Base-by-base conservation (phyloP, 1,140 invertebrate species). In the Hyles vespertilio region DNA sequence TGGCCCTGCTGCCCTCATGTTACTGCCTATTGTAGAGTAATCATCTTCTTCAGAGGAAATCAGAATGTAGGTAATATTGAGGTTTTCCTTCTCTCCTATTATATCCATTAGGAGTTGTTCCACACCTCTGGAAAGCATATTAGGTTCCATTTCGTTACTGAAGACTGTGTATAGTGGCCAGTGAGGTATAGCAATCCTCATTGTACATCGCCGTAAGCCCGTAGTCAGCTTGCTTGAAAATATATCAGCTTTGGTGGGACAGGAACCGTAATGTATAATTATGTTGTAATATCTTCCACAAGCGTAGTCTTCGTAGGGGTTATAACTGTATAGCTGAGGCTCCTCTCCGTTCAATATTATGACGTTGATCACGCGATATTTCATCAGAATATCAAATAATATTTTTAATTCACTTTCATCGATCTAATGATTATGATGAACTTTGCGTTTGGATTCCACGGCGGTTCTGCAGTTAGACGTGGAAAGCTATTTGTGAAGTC, bases 71-170 rank as follows among this genome's bases (percentile, higher is more conserved):
- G 72, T 71, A 5, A 76, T 34, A 2, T 67, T 62, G 44, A 86
- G 80, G 8, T 73, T 44, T 53, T 77, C 83, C 45, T 67, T 53
- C 52, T 72, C 53, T 32, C 63, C 63, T 32, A 81, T 54, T 33
- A 76, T 33, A 5, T 65, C 36, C 0, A 84, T 33, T n/a, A 76
- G 5, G 36, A 5, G 8, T 8, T 40, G 36, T 2, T 40, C 36
- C 8, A 40, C 36, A 40, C 36, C 36, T 8, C 8, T 1, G 1
- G 36, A 40, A 40, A 40, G 5, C 36, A 40, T 40, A 40, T 8
- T 8, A 2, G 4, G 36, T 40, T 8, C 8, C 8, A 40, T 40
- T 40, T 40, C 8, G 3, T 1, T 2, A 40, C 1, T 5, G 8
- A 5, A 5, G 5, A 40, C 8, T 5, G 36, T 8, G 36, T 40